These are phyloP conservation scores for Chymomyza fuscimana DNA, from an alignment of 2,888 invertebrate species.

Conservation along the genomic window DNA sequence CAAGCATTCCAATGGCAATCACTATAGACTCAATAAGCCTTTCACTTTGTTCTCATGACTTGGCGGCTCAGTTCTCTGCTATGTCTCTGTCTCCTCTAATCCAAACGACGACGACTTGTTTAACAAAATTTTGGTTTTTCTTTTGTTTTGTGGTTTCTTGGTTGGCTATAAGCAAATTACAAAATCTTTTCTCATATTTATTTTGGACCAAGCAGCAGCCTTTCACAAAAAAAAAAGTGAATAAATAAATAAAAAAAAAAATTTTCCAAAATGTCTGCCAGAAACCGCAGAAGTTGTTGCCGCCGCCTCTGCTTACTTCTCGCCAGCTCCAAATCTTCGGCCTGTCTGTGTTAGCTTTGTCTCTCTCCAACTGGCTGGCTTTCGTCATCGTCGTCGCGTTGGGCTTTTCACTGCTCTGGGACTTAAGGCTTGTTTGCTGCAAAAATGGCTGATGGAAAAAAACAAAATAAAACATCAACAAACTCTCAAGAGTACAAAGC, in stretches of 20 bases:
- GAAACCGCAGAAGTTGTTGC: constrained; percentile 50
- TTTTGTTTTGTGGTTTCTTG: constrained; percentile 46
- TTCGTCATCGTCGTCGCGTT: constrained; percentile 50
- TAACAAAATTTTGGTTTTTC: constrained; percentile 8
- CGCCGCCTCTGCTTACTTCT: not conserved
- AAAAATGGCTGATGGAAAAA: not conserved
- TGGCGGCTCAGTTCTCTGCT: not conserved
- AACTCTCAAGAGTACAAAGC: constrained; percentile 20
- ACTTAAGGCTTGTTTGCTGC: constrained; percentile 10
- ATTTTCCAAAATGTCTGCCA: not conserved
- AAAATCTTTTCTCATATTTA: constrained; percentile 59
- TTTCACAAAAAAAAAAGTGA: constrained; percentile 56
- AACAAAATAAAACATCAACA: not conserved
- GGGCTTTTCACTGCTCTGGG: constrained; percentile 52
- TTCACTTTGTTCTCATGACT: not conserved
- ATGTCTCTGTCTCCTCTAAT: not conserved
- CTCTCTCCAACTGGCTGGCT: constrained; percentile 6
- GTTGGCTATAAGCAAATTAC: constrained; percentile 47
- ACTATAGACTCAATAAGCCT: constrained; percentile 27
- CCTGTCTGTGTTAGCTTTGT: too few relatives aligned
- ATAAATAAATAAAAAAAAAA: not conserved
- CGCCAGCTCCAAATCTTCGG: not conserved
- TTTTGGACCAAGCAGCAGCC: constrained; percentile 52
- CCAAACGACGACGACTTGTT: not conserved
- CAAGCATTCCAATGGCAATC: constrained; percentile 21